Base-by-base conservation (phyloP, 2,888 invertebrate genomes). In the Temnothorax ravouxi region DNA sequence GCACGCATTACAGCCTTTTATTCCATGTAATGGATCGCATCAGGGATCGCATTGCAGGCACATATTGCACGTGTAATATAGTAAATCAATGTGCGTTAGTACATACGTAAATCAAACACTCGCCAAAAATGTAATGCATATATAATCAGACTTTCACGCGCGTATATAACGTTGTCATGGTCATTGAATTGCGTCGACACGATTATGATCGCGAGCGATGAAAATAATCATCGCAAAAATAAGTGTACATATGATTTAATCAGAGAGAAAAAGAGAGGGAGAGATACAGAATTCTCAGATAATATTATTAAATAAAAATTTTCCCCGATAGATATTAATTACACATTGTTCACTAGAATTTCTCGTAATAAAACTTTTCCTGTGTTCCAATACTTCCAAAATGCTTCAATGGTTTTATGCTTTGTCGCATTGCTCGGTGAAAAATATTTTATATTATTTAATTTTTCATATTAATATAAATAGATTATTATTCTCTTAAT, bases 101-200 rank as follows among this genome's bases (percentile, higher is more conserved):
- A 67, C 29, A 83, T 56, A 74, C 81, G 84, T 69, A 86, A 81
- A 86, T 82, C 75, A 85, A 86, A 80, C 50, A 66, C 71, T 69
- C 75, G 88, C 88, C 88, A 88, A 85, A 88, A 90, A 84, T 85
- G 52, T 76, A 62, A 76, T 75, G 69, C 38, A 84, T 82, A 76
- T 84, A 81, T 76, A 83, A 75, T 80, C 25, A 29, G 18, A 50
- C 50, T 74, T 56, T 61, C 34, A 44, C 25, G 34, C 21, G 38
- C 62, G 62, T 80, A 38, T 66, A 62, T 67, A 76, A 62, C 69
- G 54, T 54, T 76, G 80, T 52, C 76, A 74, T 75, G 76, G 79
- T 71, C 76, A 72, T 72, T 72, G 54, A 77, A 82, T 83, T 83
- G 80, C 66, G 41, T 72, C 69, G 34, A 81, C 29, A 18, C 44